Evolutionary conservation across 2,113 vertebrate species (phyloP), one percentile per base, ranked within the genome.

Genomic region (Mixornis gularis): DNA sequence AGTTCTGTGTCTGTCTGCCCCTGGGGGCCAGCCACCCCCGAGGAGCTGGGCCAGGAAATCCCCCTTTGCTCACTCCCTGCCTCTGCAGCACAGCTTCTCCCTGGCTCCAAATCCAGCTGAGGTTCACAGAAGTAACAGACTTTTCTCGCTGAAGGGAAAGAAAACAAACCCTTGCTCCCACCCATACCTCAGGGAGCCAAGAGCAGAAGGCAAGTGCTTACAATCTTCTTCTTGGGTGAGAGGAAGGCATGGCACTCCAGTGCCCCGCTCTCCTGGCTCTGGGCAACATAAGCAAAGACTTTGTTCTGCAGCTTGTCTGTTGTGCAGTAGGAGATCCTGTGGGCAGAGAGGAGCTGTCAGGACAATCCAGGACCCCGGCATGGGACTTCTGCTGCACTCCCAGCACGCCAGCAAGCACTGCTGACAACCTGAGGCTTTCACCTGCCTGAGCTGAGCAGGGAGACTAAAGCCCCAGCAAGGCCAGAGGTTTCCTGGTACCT

Each of bases 251-350:
- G 98, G 63, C 98, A 99, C 95, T 99, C 98, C 83, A 99, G 97
- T 0, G 98, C 98, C 83, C 98, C 98, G 0, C 97, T 99, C 92
- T 98, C 98, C 94, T 97, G 98, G 97, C 98, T 98, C 97, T 98
- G 98, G 12, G 98, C 98, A 89, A 99, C 97, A 1, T 99, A 99
- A 27, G 98, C 98, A 18, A 99, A 99, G 64, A 99, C 98, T 87
- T 99, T 99, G 96, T 99, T 98, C 97, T 99, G 98, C 96, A 98
- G 98, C 97, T 99, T 99, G 96, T 99, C 98, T 36, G 98, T 98
- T 30, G 98, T 99, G 96, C 98, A 99, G 96, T 99, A 99, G 8
- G 98, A 99, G 91, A 99, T 99, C 97, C 98, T 99, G 96, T 10
- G 52, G 91, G 30, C 74, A 87, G 58, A 94, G 49, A 46, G n/a